Evolutionary conservation across 2,888 invertebrate species (phyloP).

Genomic region (Callimorpha dominula): DNA sequence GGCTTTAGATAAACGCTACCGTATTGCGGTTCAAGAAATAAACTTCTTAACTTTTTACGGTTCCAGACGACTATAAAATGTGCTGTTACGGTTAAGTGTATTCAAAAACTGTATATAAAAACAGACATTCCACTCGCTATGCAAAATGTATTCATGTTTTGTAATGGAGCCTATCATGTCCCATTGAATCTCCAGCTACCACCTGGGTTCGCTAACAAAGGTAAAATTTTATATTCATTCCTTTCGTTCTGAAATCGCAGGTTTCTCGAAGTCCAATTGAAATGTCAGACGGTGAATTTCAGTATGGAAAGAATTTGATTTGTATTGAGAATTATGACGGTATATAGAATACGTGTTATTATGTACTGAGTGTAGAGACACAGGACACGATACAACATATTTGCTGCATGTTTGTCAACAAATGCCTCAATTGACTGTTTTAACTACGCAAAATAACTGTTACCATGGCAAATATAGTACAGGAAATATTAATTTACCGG

Average conservation of each 20-base stretch:
- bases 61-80: constrained; percentile 30
- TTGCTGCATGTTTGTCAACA: constrained; percentile 45
- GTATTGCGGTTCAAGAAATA: constrained; percentile 63
- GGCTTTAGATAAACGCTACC: constrained; percentile 73
- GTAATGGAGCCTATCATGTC: constrained; percentile 57
- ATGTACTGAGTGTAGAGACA: constrained; percentile 28
- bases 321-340: constrained; percentile 57
- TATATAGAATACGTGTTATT: constrained; percentile 44
- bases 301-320: constrained; percentile 41
- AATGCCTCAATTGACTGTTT: constrained; percentile 48
- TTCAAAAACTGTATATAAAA: constrained; percentile 35
- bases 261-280: constrained; percentile 52
- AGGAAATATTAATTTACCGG: constrained; percentile 22
- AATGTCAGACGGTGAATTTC: constrained; percentile 56
- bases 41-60: constrained; percentile 31
- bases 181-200: constrained; percentile 52
- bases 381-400: constrained; percentile 23
- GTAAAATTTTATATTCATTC: constrained; percentile 46
- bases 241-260: constrained; percentile 43
- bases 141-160: constrained; percentile 55
- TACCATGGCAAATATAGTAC: constrained; percentile 13
- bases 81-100: constrained; percentile 24
- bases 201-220: constrained; percentile 50
- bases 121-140: constrained; percentile 49
- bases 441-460: constrained; percentile 37